Base-by-base conservation (phyloP, 1,140 invertebrate genomes). In the Drosophila pruinosa region DNA sequence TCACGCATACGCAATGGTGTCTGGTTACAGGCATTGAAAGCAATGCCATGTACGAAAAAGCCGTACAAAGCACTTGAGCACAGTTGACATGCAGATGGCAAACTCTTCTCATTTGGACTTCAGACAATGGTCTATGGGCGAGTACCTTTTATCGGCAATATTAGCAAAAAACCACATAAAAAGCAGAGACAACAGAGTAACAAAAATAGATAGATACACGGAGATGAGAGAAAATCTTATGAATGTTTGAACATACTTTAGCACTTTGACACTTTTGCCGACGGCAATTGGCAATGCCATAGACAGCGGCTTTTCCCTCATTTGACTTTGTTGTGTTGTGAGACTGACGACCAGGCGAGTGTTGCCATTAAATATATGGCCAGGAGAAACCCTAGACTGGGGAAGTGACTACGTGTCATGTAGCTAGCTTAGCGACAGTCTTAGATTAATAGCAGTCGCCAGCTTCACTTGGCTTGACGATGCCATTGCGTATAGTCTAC, bases 171-270 rank as follows among this genome's bases (percentile, higher is more conserved):
- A 48, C 34, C 65, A 69, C 48, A 69, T 3, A 62, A 69, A 36
- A 47, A n/a, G n/a, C 57, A 14, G 65, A 62, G 36, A 52, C 36
- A 64, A 7, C 12, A 56, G 21, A 43, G 4, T 38, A 26, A 56
- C 21, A 17, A n/a, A 59, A 22, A 59, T 8, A 59, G 17, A 57
- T 28, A 28, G 43, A 67, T 53, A 39, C 24, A 26, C 38, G 26
- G 7, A 36, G 39, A 19, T 34, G 17, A 7, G 31, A 14, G 10
- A 41, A 39, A 85, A 80, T 80, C 81, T 73, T 85, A 80, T 85
- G 81, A 85, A 86, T 86, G 81, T 85, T 86, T 85, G 81, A 85
- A 85, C 81, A 85, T 68, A 80, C 81, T 85, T 85, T 86, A 85
- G 81, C 81, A 85, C 81, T 85, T 85, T 81, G 78, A 82, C 78